Conservation (phyloP, 2,888 invertebrate species). For the Seira ritae region DNA sequence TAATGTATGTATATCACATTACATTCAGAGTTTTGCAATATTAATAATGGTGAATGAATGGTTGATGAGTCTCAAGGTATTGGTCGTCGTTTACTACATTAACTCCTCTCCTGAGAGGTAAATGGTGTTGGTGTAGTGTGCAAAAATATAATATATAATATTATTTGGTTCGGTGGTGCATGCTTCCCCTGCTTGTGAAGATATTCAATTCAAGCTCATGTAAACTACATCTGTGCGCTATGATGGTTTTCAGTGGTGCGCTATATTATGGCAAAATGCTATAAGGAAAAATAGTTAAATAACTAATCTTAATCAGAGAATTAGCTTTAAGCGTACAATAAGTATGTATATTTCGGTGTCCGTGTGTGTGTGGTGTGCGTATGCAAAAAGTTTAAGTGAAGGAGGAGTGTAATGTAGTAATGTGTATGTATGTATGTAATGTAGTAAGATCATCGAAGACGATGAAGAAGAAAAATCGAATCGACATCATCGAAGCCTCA, state of each 20-base stretch:
- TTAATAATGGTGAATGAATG: background rate
- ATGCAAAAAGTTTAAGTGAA: background rate
- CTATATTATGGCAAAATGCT: background rate
- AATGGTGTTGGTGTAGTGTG: constrained; percentile 19
- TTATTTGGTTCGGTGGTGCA: background rate
- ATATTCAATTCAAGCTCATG: background rate
- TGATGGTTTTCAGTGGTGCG: background rate
- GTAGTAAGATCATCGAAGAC: background rate
- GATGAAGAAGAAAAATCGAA: background rate
- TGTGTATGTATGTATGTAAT: no score
- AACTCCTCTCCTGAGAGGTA: background rate
- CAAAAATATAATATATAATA: background rate
- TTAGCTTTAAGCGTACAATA: background rate
- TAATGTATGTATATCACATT: background rate
- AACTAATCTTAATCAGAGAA: background rate
- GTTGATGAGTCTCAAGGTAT: background rate
- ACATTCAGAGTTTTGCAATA: background rate
- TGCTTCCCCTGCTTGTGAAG: background rate
- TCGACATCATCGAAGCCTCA: background rate
- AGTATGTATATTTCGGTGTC: background rate
- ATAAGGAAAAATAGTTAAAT: background rate
- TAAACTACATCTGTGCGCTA: background rate
- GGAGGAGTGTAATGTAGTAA: background rate
- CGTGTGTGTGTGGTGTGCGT: background rate
- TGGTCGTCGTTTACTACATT: constrained; percentile 7